These are phyloP conservation scores for Synanceia verrucosa DNA, from an alignment of 2,797 vertebrate genomes.

Conservation along the genomic window DNA sequence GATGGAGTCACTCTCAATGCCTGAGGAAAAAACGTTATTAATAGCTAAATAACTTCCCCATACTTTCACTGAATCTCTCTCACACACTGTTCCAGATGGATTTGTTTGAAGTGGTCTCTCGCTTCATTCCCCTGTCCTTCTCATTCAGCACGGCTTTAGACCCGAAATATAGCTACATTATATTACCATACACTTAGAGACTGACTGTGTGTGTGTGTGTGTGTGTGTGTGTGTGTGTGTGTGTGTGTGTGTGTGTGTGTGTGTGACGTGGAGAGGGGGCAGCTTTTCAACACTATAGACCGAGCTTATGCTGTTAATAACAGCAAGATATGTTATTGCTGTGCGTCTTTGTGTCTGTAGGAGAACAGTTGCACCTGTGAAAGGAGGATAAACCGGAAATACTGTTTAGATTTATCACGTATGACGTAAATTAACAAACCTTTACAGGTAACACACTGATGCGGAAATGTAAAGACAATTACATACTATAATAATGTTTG, in stretches of 20 bases:
- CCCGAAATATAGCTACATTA: constrained; percentile 91
- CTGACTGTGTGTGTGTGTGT: constrained; percentile 30
- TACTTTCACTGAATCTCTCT: constrained; percentile 97
- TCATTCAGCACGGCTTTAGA: constrained; percentile 90
- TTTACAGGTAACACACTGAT: neutral
- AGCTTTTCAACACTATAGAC: constrained; percentile 28
- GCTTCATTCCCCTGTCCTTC: constrained; percentile 87
- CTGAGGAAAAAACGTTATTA: constrained; percentile 99
- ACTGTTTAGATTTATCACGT: too few relatives aligned
- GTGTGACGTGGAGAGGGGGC: constrained; percentile 21
- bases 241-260: neutral
- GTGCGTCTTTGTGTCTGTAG: constrained; percentile 75
- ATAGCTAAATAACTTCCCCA: constrained; percentile 99
- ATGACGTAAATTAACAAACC: neutral
- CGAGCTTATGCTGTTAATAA: constrained; percentile 79
- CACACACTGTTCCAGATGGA: constrained; percentile 91
- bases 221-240: neutral
- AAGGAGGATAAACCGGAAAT: neutral
- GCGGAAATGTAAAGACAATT: neutral
- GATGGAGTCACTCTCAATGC: constrained; percentile 94
- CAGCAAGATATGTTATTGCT: constrained; percentile 69
- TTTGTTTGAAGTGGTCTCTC: constrained; percentile 97
- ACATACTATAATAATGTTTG: neutral
- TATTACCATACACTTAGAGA: constrained; percentile 85
- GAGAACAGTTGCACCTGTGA: constrained; percentile 23